Conservation (phyloP, 2,797 vertebrate genomes). For the Artibeus jamaicensis region DNA sequence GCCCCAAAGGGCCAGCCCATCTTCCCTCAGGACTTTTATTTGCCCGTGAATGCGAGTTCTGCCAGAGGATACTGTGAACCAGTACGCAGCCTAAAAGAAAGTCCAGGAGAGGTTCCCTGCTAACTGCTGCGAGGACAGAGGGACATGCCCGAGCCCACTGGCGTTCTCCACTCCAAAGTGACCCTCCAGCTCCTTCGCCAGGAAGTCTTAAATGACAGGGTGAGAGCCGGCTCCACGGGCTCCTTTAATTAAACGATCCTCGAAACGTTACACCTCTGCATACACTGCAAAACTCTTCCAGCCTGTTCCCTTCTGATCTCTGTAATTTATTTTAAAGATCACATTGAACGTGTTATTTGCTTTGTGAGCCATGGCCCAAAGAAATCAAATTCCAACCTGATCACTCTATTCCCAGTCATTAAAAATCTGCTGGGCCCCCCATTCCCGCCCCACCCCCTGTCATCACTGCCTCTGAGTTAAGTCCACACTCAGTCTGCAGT, state of each 20-base stretch:
- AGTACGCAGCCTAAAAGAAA: not conserved
- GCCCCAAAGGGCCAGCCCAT: not conserved
- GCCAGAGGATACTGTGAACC: not conserved
- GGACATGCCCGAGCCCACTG: not conserved
- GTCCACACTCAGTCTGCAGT: not conserved
- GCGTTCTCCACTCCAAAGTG: not conserved
- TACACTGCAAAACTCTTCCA: conserved; percentile 18
- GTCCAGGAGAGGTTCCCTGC: not conserved
- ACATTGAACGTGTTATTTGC: conserved; percentile 55
- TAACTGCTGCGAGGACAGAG: not conserved
- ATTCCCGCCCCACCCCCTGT: rapidly evolving
- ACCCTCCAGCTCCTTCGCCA: not conserved
- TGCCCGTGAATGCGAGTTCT: not conserved
- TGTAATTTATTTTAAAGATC: conserved; percentile 71
- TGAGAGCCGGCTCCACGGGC: not conserved
- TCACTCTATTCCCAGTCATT: not conserved
- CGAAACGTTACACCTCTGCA: conserved; percentile 25
- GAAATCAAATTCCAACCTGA: conserved; percentile 59
- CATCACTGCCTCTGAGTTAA: not conserved
- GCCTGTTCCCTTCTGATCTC: conserved; percentile 46
- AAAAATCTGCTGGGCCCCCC: not conserved
- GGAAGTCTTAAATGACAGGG: conserved; percentile 38
- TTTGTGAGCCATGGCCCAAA: conserved; percentile 39
- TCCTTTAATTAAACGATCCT: conserved; percentile 64
- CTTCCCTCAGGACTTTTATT: not conserved